These are phyloP conservation scores for Cryptops parisi DNA, from an alignment of 2,888 invertebrate genomes.

Conservation along the genomic window DNA sequence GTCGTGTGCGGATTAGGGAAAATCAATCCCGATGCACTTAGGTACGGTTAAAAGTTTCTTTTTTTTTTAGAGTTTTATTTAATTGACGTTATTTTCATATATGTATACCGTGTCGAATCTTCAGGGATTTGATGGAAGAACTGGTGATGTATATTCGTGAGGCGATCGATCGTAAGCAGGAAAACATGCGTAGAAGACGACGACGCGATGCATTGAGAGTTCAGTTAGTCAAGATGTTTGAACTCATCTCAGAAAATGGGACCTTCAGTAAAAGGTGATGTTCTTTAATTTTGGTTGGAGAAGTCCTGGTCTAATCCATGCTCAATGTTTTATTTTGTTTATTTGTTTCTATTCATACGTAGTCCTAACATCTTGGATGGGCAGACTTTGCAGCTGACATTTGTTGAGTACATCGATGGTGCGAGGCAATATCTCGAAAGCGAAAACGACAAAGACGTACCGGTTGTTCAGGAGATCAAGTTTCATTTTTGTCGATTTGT, in stretches of 20 bases:
- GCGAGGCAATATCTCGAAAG: constrained; percentile 78
- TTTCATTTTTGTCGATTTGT: constrained; percentile 90
- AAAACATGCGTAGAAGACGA: constrained; percentile 80
- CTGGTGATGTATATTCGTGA: constrained; percentile 79
- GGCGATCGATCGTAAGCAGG: constrained; percentile 92
- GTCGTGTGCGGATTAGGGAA: constrained; percentile 87
- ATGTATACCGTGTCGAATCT: constrained; percentile 13
- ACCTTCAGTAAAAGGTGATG: constrained; percentile 52
- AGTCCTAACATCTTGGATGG: constrained; percentile 71
- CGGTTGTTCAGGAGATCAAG: constrained; percentile 73
- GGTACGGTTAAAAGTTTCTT: constrained; percentile 44
- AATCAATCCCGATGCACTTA: constrained; percentile 85
- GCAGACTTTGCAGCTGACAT: constrained; percentile 64
- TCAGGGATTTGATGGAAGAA: constrained; percentile 92
- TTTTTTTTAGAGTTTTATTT: neutral
- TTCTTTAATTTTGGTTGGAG: too few species aligned
- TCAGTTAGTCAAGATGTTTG: constrained; percentile 78
- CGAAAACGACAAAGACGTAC: constrained; percentile 85
- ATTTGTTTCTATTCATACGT: constrained; percentile 20
- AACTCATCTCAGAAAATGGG: constrained; percentile 79
- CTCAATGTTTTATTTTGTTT: too few species aligned
- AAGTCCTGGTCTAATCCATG: too few species aligned
- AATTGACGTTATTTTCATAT: neutral
- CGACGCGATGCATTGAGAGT: constrained; percentile 82
- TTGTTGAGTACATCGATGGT: constrained; percentile 91